These are phyloP conservation scores for Piprites chloris DNA, from an alignment of 2,113 vertebrate genomes.

Conservation along the genomic window DNA sequence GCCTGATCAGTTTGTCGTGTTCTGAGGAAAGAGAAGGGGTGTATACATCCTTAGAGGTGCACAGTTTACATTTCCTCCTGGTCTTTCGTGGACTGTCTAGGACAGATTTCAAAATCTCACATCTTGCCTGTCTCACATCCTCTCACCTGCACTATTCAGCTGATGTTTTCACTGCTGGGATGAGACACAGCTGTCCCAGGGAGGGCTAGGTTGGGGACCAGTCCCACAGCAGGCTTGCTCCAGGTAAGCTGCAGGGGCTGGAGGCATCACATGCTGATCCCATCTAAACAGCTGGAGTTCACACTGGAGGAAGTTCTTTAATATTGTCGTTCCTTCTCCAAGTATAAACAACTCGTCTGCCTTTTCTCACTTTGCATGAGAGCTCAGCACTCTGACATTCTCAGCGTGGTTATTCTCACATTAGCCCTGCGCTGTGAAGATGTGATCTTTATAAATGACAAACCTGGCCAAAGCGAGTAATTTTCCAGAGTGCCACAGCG, in stretches of 20 bases:
- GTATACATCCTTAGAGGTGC: background rate
- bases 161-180: background rate
- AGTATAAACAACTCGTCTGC: background rate
- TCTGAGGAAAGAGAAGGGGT: background rate
- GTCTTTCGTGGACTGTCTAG: background rate
- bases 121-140: background rate
- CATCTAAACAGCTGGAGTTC: background rate
- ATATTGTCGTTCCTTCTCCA: background rate
- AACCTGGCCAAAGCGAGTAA: background rate
- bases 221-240: background rate
- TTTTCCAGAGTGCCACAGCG: background rate
- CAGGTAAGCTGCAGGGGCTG: background rate
- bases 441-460: background rate
- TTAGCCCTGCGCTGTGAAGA: background rate
- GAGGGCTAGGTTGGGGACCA: background rate
- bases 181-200: background rate
- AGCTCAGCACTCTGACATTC: background rate
- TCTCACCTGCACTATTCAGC: background rate
- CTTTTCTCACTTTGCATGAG: background rate
- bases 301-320: background rate
- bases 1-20: background rate
- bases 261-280: background rate
- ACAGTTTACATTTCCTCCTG: background rate
- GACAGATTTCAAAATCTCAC: background rate
- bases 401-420: accelerated